These are phyloP conservation scores for Probaryconus sp. DNA, from an alignment of 1,140 invertebrate genomes.

Conservation along the genomic window DNA sequence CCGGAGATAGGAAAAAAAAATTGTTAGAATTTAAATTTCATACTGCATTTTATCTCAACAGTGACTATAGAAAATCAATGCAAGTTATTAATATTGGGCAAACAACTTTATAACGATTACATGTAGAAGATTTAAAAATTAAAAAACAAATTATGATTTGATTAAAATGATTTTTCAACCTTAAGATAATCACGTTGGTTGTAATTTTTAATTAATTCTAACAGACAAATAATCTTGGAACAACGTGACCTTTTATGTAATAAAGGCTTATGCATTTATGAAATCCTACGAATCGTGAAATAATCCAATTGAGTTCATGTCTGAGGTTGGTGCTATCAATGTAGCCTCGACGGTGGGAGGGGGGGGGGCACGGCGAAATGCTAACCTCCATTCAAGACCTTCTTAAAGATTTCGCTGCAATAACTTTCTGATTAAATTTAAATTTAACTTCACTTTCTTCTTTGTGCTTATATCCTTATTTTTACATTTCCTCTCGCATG, in stretches of 20 bases:
- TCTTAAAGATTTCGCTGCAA: slow-evolving; percentile 54
- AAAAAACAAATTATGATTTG: background rate
- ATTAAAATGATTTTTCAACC: too few relatives aligned
- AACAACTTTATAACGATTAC: too few relatives aligned
- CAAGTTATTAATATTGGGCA: too few relatives aligned
- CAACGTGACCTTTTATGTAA: slow-evolving; percentile 40
- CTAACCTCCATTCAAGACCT: slow-evolving; percentile 48
- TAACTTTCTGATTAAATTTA: slow-evolving; percentile 59
- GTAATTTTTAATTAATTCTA: slow-evolving; percentile 35
- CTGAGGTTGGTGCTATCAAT: slow-evolving; percentile 49
- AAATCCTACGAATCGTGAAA: slow-evolving; percentile 53
- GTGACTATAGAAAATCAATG: too few relatives aligned
- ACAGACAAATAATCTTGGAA: slow-evolving; percentile 25
- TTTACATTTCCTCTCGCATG: slow-evolving; percentile 23
- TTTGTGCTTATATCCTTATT: slow-evolving; percentile 34
- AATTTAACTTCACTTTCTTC: slow-evolving; percentile 40
- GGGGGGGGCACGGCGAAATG: slow-evolving; percentile 5
- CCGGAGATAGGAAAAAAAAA: too few relatives aligned
- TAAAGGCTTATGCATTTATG: slow-evolving; percentile 45
- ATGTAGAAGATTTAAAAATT: too few relatives aligned
- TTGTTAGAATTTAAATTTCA: slow-evolving; percentile 1
- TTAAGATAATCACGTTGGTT: slow-evolving; percentile 31
- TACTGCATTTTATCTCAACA: too few relatives aligned
- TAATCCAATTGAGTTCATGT: slow-evolving; percentile 53
- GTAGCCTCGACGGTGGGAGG: slow-evolving; percentile 26